phyloP scores from a whole-genome alignment of 1,140 invertebrate species.

The Bombus pascuorum region DNA sequence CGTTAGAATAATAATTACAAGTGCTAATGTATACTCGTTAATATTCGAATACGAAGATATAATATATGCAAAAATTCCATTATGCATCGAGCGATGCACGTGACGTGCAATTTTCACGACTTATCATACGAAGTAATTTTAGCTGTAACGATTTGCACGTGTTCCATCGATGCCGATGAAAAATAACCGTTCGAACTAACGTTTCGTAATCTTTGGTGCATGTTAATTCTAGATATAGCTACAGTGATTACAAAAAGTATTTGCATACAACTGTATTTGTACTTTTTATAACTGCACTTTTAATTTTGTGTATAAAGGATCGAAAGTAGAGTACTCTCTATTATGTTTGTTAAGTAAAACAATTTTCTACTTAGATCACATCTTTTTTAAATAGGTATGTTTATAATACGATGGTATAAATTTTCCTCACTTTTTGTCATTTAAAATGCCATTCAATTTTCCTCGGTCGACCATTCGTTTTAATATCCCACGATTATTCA shows the following conservation, averaged over 20 bases:
- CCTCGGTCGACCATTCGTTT: background rate
- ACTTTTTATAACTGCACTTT: no score
- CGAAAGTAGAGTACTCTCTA: background rate
- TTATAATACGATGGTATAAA: no score
- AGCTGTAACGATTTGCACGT: background rate
- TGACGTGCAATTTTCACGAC: background rate
- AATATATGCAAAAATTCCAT: constrained; percentile 7
- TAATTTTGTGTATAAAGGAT: background rate
- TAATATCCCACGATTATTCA: background rate
- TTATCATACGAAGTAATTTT: constrained; percentile 10
- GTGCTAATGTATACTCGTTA: no score
- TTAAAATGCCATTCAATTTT: constrained; percentile 30
- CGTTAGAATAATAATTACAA: no score
- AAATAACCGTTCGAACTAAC: background rate
- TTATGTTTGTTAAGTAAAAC: no score
- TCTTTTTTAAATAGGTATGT: no score
- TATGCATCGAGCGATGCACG: background rate
- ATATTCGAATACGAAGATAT: background rate
- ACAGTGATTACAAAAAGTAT: no score
- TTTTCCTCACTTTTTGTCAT: background rate
- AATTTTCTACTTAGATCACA: no score
- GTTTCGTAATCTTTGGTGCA: background rate
- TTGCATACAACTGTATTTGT: no score
- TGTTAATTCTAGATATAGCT: constrained; percentile 38
- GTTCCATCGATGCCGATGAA: constrained; percentile 23